Evolutionary conservation across 1,140 invertebrate genomes (phyloP), one percentile per base, ranked within the genome.

Genomic region (Lamellibrachia luymesi): DNA sequence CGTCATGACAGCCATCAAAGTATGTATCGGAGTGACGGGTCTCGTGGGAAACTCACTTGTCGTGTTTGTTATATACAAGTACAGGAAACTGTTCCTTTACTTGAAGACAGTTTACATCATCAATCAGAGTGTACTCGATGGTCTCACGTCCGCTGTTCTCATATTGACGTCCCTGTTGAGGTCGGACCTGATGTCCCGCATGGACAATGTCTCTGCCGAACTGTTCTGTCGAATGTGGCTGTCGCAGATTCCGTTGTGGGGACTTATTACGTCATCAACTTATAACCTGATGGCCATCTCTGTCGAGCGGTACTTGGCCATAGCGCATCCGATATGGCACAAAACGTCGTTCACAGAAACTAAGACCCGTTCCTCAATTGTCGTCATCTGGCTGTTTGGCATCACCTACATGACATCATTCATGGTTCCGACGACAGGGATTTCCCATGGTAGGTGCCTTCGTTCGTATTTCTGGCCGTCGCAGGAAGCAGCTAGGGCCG

Each of bases 301-400:
- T 51, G 27, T 94, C 27, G 93, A 94, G 51, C 91, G 92, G 38
- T 94, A 94, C 93, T n/a, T 93, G 27, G 92, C 93, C 27, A 91
- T 94, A 49, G 92, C 93, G 5, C 56, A 94, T 92, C 92, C 93
- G 8, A 92, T 94, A 51, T 93, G 90, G 90, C 92, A 94, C 92
- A 93, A 51, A 50, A 51, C 38, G 6, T 50, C 56, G 51, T 92
- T 94, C 51, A 92, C 92, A 5, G 38, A 90, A 22, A 27, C n/a
- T 27, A 93, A 93, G 50, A 80, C 80, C 13, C 64, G 64, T 80
- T 6, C 25, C 25, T 80, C 64, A 22, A 80, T 80, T 80, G 64
- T 80, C 13, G 2, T 80, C 64, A 80, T 80, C 4, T 80, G 64
- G 64, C 17, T 80, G 2, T 80, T 80, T 80, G 64, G 64, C 13